A percentile compares a stretch with the other conserved stretches of the same genome.
Evolutionary conservation across 2,888 invertebrate species (phyloP).

Genomic region (Diarsia mendica): DNA sequence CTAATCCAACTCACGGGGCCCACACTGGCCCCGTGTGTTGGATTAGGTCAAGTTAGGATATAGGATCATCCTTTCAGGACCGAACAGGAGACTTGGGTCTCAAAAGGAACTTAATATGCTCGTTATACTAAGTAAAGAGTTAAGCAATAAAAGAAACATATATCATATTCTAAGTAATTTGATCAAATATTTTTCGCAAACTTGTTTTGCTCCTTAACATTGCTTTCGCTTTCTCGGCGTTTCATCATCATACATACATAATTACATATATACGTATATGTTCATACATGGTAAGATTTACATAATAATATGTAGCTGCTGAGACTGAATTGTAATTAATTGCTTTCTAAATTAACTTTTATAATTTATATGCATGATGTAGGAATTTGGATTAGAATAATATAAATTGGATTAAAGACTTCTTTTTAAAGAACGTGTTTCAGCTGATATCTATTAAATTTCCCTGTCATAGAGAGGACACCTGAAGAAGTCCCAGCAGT

Average conservation of each 20-base stretch:
- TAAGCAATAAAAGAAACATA: neutral
- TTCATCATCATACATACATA: constrained; percentile 16
- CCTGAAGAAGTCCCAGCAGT: no score
- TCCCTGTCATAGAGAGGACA: no score
- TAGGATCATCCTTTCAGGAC: no score
- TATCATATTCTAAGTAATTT: neutral
- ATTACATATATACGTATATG: neutral
- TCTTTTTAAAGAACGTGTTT: neutral
- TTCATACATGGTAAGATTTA: constrained; percentile 18
- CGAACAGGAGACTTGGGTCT: no score
- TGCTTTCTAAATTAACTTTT: constrained; percentile 35
- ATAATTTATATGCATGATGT: no score
- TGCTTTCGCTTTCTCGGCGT: constrained; percentile 49
- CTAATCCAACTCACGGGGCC: no score
- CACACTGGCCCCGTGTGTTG: no score
- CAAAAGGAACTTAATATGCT: no score
- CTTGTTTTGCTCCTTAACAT: constrained; percentile 10
- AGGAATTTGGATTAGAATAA: neutral
- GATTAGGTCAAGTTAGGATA: no score
- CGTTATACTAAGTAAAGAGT: no score
- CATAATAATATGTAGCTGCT: constrained; percentile 45
- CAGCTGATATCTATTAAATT: no score
- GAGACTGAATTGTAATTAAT: constrained; percentile 12
- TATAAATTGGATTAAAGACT: neutral
- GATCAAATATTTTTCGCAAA: constrained; percentile 28